Base-by-base conservation (phyloP, 2,797 vertebrate species). In the Manis javanica region DNA sequence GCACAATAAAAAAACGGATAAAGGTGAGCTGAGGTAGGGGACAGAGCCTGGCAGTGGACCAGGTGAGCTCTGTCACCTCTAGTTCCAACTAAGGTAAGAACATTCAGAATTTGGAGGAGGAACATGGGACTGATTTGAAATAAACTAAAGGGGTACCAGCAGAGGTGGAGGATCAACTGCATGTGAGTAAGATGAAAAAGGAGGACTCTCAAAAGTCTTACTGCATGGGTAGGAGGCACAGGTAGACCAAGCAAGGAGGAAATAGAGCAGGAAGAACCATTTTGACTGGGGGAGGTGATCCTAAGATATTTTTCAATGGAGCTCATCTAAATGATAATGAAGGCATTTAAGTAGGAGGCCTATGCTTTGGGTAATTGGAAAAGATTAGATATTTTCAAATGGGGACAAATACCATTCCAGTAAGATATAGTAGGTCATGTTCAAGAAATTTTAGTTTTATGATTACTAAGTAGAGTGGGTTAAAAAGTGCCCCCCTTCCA, bases 381-480 rank as follows among this genome's bases (percentile, higher is more conserved):
- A 75, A 51, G 18, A 66, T 59, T 29, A 94, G 59, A 64, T 9
- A n/a, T 51, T 8, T 42, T 46, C 57, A 89, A 82, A 37, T 71
- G 29, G 42, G 6, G 14, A 85, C 46, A 74, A 81, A 55, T 74
- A 55, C 26, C 39, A 72, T 69, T 90, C 55, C 13, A 71, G 15
- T 90, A 42, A 69, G n/a, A 90, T 55, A 68, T 71, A 7, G n/a
- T 66, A 7, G 6, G 8, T 74, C 87, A 90, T 34, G 78, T 74
- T 87, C 51, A 77, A 94, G 39, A 24, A 78, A 71, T 21, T 39
- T 91, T 68, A 88, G 49, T 91, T 85, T 86, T 39, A 9, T 74
- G 11, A 85, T 23, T 34, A 85, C 15, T 55, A 29, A 3, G 18
- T 24, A 3, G 63, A 55, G 15, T n/a, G 29, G 29, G 9, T 90